These are phyloP conservation scores for Steinernema feltiae DNA, from an alignment of 1,140 invertebrate genomes.

Conservation along the genomic window DNA sequence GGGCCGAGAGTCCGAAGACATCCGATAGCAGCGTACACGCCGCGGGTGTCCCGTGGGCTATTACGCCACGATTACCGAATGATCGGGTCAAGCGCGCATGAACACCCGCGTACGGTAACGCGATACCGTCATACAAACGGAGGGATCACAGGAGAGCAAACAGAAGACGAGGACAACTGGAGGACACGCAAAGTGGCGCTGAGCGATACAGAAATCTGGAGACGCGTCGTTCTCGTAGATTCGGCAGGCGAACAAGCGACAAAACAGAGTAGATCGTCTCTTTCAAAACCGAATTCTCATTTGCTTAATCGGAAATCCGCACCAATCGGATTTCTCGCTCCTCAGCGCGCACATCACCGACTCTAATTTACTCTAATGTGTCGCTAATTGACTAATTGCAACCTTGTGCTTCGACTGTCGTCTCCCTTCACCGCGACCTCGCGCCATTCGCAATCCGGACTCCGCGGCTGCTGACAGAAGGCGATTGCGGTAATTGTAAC, in stretches of 20 bases:
- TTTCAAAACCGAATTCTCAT: neutral
- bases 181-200: neutral
- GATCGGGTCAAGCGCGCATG: neutral
- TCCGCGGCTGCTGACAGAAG: neutral
- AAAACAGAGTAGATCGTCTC: too few relatives aligned
- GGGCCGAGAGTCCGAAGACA: neutral
- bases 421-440: too few relatives aligned
- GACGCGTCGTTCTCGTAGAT: too few relatives aligned
- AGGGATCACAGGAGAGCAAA: neutral
- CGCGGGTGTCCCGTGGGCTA: neutral
- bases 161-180: neutral
- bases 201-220: neutral
- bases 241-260: too few relatives aligned
- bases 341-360: neutral
- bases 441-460: neutral
- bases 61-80: constrained; percentile 12
- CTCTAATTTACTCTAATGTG: constrained; percentile 12
- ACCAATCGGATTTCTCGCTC: neutral
- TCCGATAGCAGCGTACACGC: neutral
- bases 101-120: neutral
- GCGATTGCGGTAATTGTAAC: neutral
- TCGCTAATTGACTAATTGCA: constrained; percentile 14
- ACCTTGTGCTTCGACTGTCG: neutral
- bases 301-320: neutral
- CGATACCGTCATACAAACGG: neutral